Evolutionary conservation across 1,140 invertebrate species (phyloP).

Genomic region (Meteorus sp.): DNA sequence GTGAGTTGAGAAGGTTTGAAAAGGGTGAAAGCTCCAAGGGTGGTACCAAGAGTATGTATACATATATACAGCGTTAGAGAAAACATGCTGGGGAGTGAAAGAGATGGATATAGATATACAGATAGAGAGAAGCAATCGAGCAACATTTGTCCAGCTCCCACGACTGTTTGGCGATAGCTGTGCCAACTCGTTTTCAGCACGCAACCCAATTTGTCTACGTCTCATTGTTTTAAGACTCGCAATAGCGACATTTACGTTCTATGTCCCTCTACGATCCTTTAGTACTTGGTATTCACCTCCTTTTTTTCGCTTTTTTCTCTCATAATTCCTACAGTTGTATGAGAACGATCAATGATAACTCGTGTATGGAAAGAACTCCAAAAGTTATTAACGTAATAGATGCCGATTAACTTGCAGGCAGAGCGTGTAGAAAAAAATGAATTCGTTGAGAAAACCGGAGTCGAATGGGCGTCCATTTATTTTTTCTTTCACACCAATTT

Average conservation of each 20-base stretch:
- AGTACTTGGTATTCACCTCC: neutral
- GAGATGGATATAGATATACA: slow-evolving; percentile 33
- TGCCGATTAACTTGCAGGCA: no score
- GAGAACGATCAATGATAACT: no score
- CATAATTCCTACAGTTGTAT: no score
- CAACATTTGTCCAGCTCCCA: slow-evolving; percentile 56
- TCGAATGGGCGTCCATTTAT: no score
- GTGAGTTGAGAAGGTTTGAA: neutral
- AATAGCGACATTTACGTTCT: slow-evolving; percentile 8
- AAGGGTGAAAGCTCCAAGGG: slow-evolving; percentile 22
- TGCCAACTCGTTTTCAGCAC: slow-evolving; percentile 59
- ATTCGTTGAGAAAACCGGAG: no score
- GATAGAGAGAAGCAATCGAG: slow-evolving; percentile 45
- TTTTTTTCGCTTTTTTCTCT: neutral
- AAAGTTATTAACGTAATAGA: no score
- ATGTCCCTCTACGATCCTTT: neutral
- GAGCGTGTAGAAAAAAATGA: no score
- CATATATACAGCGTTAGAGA: slow-evolving; percentile 34
- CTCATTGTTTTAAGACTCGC: slow-evolving; percentile 50
- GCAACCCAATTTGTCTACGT: slow-evolving; percentile 59
- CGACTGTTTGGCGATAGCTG: slow-evolving; percentile 60
- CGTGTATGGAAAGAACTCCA: no score
- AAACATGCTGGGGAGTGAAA: slow-evolving; percentile 26
- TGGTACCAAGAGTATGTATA: slow-evolving; percentile 24
- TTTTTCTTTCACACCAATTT: no score